These are phyloP conservation scores for Pyxicephalus adspersus DNA, from an alignment of 2,113 vertebrate species.

Conservation along the genomic window DNA sequence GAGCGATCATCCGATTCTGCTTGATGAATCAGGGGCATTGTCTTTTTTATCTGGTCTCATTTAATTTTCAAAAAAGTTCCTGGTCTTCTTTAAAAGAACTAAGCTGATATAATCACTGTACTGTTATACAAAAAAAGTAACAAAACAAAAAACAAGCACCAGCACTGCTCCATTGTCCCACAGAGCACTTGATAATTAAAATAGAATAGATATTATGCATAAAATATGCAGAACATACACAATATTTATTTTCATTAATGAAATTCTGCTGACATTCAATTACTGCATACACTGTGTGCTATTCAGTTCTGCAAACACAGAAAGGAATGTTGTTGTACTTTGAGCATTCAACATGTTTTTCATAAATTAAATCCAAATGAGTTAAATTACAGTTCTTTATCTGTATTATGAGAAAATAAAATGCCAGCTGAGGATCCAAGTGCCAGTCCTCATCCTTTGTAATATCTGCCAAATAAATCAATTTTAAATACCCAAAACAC, in stretches of 20 bases:
- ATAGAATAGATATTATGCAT: neutral
- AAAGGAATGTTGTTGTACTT: slow-evolving; percentile 40
- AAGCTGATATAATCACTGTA: no score
- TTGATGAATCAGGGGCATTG: no score
- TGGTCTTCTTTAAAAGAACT: no score
- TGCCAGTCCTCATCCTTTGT: slow-evolving; percentile 47
- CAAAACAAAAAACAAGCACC: neutral
- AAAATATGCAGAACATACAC: neutral
- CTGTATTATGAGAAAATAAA: slow-evolving; percentile 51
- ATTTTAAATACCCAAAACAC: slow-evolving; percentile 46
- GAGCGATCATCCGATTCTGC: no score
- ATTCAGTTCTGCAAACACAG: slow-evolving; percentile 15
- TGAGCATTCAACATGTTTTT: slow-evolving; percentile 39
- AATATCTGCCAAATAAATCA: slow-evolving; percentile 44
- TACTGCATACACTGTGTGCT: neutral
- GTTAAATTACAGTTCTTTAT: slow-evolving; percentile 53
- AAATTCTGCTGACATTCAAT: slow-evolving; percentile 30
- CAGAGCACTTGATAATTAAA: slow-evolving; percentile 16
- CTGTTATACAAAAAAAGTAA: no score
- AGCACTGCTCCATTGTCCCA: neutral
- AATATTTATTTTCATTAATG: slow-evolving; percentile 30
- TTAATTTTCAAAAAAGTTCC: no score
- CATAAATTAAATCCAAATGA: slow-evolving; percentile 42
- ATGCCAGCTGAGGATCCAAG: slow-evolving; percentile 49
- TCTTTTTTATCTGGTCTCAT: no score